Conservation (phyloP, 1,140 invertebrate genomes). For the Triops cancriformis region DNA sequence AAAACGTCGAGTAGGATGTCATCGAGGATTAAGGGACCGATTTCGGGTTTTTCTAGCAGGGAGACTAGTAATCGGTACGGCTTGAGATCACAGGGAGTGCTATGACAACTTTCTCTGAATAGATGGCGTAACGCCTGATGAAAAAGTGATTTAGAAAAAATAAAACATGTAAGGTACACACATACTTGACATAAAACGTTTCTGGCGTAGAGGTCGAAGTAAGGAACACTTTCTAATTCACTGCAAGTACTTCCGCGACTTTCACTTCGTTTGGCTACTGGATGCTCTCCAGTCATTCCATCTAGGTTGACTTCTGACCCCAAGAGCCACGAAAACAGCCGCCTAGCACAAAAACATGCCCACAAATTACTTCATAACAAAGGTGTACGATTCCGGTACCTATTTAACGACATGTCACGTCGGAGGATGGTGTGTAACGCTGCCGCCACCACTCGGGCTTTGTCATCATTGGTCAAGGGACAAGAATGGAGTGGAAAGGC, state of each 20-base stretch:
- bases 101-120: constrained; percentile 48
- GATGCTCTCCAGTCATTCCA: constrained; percentile 42
- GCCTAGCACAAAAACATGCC: constrained; percentile 41
- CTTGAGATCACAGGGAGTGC: constrained; percentile 57
- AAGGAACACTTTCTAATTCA: constrained; percentile 43
- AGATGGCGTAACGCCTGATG: constrained; percentile 50
- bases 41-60: constrained; percentile 79
- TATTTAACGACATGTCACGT: constrained; percentile 85
- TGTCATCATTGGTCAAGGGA: constrained; percentile 62
- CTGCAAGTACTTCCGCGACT: constrained; percentile 33
- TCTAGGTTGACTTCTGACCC: constrained; percentile 52
- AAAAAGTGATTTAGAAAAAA: constrained; percentile 26
- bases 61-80: constrained; percentile 79
- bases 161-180: constrained; percentile 14
- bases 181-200: constrained; percentile 50
- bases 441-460: constrained; percentile 67
- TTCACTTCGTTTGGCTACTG: constrained; percentile 39
- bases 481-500: constrained; percentile 80
- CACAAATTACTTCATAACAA: constrained; percentile 13
- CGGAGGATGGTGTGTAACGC: constrained; percentile 73
- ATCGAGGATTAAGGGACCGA: constrained; percentile 74
- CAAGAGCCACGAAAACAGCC: constrained; percentile 74
- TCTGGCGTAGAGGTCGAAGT: constrained; percentile 68
- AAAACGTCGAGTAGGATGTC: constrained; percentile 79
- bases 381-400: constrained; percentile 40